Conservation (phyloP, 2,797 vertebrate genomes). For the Agapornis canus region DNA sequence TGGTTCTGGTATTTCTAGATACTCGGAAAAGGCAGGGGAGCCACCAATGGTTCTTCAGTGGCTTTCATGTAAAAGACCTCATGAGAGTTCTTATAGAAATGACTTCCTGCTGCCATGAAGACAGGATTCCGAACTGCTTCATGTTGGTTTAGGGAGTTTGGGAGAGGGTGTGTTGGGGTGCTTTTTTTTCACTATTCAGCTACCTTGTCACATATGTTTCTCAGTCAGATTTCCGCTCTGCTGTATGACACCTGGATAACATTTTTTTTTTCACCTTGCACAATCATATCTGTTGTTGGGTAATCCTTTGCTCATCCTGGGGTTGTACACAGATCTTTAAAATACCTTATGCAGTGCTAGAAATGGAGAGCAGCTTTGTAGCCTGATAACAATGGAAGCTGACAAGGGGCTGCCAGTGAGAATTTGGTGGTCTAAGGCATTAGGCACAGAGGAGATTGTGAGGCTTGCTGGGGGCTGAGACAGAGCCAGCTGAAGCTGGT, state of each 20-base stretch:
- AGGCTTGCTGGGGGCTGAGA: not conserved
- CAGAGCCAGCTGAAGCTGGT: not conserved
- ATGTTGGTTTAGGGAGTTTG: not conserved
- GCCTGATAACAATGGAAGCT: rapidly evolving
- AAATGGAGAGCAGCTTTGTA: not conserved
- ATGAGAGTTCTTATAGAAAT: not conserved
- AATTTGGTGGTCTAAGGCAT: not conserved
- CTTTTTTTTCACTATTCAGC: not conserved
- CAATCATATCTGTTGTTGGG: not conserved
- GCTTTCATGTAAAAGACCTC: not conserved
- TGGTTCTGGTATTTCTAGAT: not conserved
- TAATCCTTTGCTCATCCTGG: not conserved
- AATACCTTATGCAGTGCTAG: not conserved
- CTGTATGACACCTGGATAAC: not conserved
- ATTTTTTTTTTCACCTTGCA: not conserved
- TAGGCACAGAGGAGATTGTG: not conserved
- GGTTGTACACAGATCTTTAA: not conserved
- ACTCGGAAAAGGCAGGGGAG: not conserved
- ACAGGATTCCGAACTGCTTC: not conserved
- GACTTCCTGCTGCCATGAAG: not conserved
- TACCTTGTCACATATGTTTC: not conserved
- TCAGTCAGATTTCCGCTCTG: not conserved
- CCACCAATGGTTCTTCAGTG: not conserved
- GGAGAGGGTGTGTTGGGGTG: too few species aligned
- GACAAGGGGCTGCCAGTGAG: not conserved